Percentiles rank a stretch among this genome's conserved stretches.
These are phyloP conservation scores for Fulmarus glacialis DNA, from an alignment of 2,113 vertebrate genomes.

Conservation along the genomic window DNA sequence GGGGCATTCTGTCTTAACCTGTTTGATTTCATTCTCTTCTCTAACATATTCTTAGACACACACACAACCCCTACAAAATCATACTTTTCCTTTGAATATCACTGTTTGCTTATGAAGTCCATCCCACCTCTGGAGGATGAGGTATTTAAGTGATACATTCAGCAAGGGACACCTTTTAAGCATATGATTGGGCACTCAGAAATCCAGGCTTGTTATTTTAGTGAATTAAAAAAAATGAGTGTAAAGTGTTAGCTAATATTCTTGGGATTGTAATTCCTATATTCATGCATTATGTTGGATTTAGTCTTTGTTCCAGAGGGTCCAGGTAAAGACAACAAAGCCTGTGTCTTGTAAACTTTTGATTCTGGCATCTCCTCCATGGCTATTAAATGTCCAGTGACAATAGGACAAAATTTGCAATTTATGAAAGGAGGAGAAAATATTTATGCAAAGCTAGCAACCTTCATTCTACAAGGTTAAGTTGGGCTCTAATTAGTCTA, in stretches of 20 bases:
- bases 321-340: not conserved
- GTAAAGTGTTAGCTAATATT: not conserved
- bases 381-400: not conserved
- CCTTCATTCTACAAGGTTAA: not conserved
- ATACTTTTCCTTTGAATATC: not conserved
- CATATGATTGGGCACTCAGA: not conserved
- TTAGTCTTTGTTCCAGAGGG: not conserved
- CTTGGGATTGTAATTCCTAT: not conserved
- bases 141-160: not conserved
- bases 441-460: not conserved
- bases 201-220: not conserved
- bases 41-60: not conserved
- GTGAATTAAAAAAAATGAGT: not conserved
- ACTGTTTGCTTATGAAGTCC: not conserved
- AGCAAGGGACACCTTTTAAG: not conserved
- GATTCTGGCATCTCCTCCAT: not conserved
- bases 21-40: not conserved
- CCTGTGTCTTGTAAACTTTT: not conserved
- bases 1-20: not conserved
- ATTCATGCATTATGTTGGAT: not conserved
- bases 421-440: not conserved
- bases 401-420: not conserved
- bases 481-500: not conserved
- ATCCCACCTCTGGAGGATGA: not conserved
- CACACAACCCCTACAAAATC: not conserved